phyloP scores from a whole-genome alignment of 1,140 invertebrate genomes.

The Drosophila sturtevanti region DNA sequence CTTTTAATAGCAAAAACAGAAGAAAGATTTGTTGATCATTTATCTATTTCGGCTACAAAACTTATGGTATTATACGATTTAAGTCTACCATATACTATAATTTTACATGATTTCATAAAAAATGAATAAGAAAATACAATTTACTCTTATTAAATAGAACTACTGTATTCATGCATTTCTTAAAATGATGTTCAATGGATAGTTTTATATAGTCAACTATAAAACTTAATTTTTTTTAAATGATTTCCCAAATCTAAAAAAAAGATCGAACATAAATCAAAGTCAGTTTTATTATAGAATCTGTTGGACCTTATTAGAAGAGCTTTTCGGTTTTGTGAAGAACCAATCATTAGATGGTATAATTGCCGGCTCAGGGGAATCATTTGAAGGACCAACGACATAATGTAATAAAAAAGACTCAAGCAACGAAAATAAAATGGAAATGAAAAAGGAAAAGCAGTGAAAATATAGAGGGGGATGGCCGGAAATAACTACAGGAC shows the following conservation, averaged over 20 bases:
- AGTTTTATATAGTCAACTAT: neutral
- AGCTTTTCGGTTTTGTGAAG: conserved; percentile 1
- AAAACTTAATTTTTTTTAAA: neutral
- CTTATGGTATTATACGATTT: too few species aligned
- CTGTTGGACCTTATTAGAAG: neutral
- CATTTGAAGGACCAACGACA: conserved; percentile 10
- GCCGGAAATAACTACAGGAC: conserved; percentile 40
- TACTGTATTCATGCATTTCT: neutral
- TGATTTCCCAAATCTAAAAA: neutral
- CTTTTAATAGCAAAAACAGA: too few species aligned
- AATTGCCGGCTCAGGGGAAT: conserved; percentile 71
- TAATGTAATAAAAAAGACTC: conserved; percentile 58
- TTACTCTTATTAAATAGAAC: too few species aligned
- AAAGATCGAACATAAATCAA: neutral
- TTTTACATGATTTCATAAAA: too few species aligned
- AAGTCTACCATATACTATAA: too few species aligned
- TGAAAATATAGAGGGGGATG: conserved; percentile 47
- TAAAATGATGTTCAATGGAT: neutral
- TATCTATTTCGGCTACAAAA: too few species aligned
- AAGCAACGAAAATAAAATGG: conserved; percentile 69
- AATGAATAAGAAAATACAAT: too few species aligned
- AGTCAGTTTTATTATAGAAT: neutral
- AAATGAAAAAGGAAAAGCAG: conserved; percentile 48
- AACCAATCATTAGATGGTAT: conserved; percentile 76
- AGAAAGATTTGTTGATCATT: too few species aligned